Conservation (phyloP, 2,888 invertebrate genomes). For the Cordilura impudica region DNA sequence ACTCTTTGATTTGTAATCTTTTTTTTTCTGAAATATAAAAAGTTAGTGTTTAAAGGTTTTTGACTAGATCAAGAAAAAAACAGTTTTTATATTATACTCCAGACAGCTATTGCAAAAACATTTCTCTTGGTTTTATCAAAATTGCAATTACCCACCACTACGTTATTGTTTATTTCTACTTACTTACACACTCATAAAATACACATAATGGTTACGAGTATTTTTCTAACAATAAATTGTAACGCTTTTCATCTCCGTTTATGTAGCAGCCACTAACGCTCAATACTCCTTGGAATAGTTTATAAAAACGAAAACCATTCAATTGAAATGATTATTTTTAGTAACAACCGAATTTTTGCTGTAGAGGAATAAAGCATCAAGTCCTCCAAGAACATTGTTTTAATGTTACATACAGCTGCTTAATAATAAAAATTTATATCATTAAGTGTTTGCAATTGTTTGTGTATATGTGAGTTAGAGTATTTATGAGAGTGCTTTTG, state of each 20-base stretch:
- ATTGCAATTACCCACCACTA: constrained; percentile 1
- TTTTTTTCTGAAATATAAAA: too few species aligned
- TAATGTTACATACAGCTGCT: constrained; percentile 7
- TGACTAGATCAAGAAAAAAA: too few species aligned
- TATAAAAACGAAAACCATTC: neutral
- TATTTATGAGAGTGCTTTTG: neutral
- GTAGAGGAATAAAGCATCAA: neutral
- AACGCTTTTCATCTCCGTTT: neutral
- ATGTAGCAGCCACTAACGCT: neutral
- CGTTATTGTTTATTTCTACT: neutral
- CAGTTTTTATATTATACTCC: too few species aligned
- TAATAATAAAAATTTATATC: constrained; percentile 5
- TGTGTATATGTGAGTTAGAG: neutral
- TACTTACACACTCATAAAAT: neutral
- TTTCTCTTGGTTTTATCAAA: too few species aligned
- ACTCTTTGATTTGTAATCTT: too few species aligned
- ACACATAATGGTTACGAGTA: too few species aligned
- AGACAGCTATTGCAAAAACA: too few species aligned
- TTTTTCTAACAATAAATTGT: too few species aligned
- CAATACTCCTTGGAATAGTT: neutral
- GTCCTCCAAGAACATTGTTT: constrained; percentile 1
- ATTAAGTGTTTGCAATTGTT: neutral
- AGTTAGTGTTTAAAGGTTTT: too few species aligned
- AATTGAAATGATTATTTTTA: neutral
- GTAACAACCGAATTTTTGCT: neutral